Base-by-base conservation (phyloP, 2,797 vertebrate species). In the Lacerta bilineata region DNA sequence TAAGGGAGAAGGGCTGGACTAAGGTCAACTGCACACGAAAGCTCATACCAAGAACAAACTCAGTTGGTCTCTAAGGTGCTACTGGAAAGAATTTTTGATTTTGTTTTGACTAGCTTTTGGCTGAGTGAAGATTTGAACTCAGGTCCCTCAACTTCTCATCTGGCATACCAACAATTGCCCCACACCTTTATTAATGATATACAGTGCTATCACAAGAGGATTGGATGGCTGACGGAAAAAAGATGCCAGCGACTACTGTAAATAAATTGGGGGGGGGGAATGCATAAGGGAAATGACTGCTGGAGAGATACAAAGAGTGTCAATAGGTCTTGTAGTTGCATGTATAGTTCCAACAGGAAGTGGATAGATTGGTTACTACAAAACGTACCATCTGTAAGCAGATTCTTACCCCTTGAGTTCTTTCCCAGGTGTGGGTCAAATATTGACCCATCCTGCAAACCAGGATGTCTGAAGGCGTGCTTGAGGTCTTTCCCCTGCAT, bases 401-500 rank as follows among this genome's bases (percentile, higher is more conserved):
- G 75, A 80, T 72, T 43, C 68, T 84, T 78, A 36, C 69, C 72
- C 33, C 66, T 88, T 75, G 29, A 71, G 59, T 79, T 50, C 50
- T 88, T 88, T 84, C 87, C 76, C 87, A 88, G 79, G 39, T 43
- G 18, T 84, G 46, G 87, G 82, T 79, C 87, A 88, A 88, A 88
- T 46, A 82, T 78, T 88, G 87, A 88, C 82, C 87, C 82, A 64
- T 85, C 68, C 85, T 85, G 83, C 88, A 85, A 79, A 50, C 15
- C 29, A 55, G 59, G 82, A 80, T 89, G 91, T 71, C 85, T 93
- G 91, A 8, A 90, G 95, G 80, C 59, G 4, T 68, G 90, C 95
- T 89, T 92, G 88, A 91, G 94, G 92, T 90, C 90, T 94, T 93
- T 92, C 94, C 95, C 91, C 96, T 96, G 96, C 95, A 84, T 0